Conservation (phyloP, 2,797 vertebrate genomes). For the Petrocephalus sullivani region DNA sequence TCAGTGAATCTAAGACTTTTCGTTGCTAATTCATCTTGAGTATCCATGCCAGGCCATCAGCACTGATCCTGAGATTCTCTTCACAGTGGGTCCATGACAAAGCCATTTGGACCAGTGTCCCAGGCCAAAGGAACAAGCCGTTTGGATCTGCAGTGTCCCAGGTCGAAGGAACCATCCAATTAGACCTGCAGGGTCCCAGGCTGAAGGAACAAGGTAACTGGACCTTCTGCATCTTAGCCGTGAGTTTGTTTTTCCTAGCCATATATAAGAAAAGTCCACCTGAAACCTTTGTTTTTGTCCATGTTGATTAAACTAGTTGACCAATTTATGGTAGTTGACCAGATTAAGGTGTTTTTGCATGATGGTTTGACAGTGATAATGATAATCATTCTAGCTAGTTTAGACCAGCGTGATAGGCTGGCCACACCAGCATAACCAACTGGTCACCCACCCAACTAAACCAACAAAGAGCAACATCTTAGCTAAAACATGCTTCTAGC, state of each 20-base stretch:
- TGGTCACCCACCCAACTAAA: not conserved
- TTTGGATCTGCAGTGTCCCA: not conserved
- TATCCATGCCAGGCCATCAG: not conserved
- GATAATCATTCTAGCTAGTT: too few relatives aligned
- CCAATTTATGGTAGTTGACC: not conserved
- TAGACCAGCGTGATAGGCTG: not conserved
- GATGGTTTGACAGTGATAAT: not conserved
- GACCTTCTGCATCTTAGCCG: not conserved
- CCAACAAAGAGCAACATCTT: not conserved
- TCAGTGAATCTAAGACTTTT: not conserved
- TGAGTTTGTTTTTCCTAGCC: not conserved
- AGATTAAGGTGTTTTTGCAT: not conserved
- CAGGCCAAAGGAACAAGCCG: not conserved
- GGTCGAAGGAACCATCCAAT: not conserved
- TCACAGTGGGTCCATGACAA: not conserved
- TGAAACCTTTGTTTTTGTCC: not conserved
- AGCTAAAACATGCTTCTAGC: not conserved
- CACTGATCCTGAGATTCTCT: not conserved
- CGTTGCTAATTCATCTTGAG: not conserved
- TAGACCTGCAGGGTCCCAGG: too few relatives aligned
- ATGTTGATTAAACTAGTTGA: not conserved
- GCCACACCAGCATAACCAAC: not conserved
- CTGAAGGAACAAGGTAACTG: too few relatives aligned
- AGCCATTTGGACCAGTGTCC: not conserved
- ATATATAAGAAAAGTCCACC: not conserved